A percentile compares a stretch with the other conserved stretches of the same genome.
Conservation (phyloP, 2,888 invertebrate genomes). For the Cactoblastis cactorum region DNA sequence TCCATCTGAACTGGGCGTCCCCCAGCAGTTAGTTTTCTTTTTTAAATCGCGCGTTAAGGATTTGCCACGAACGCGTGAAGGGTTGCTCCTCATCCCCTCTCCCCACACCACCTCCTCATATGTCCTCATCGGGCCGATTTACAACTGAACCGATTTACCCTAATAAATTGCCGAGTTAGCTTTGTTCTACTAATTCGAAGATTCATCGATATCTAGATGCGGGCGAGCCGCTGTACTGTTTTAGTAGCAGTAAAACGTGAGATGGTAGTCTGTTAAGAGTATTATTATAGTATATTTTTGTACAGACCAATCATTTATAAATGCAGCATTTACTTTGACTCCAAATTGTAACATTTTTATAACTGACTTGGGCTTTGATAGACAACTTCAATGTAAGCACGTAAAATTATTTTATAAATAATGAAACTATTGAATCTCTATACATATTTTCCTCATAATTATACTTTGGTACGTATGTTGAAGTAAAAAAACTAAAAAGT, state of each 20-base stretch:
- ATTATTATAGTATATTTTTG: no score
- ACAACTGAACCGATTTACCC: constrained; percentile 43
- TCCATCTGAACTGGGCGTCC: constrained; percentile 65
- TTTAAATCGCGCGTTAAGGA: constrained; percentile 79
- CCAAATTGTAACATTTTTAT: no score
- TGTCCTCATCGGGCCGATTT: constrained; percentile 60
- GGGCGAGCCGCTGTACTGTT: background rate
- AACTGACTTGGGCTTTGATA: no score
- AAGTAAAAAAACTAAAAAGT: background rate
- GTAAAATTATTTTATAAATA: no score
- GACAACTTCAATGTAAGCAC: no score
- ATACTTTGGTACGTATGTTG: no score
- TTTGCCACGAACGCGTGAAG: constrained; percentile 75
- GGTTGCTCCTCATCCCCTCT: constrained; percentile 54
- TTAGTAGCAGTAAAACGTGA: background rate
- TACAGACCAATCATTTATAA: no score
- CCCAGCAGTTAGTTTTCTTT: constrained; percentile 73
- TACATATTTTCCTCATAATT: no score
- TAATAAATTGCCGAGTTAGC: constrained; percentile 42
- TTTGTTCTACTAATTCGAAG: constrained; percentile 36
- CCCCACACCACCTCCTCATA: constrained; percentile 61
- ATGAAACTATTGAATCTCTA: no score
- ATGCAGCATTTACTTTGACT: no score
- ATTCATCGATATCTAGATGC: constrained; percentile 9
- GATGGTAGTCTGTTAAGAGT: background rate